A percentile compares a stretch with the other conserved stretches of the same genome.
phyloP scores from a whole-genome alignment of 2,888 invertebrate species.

The Drosophila bunnanda region DNA sequence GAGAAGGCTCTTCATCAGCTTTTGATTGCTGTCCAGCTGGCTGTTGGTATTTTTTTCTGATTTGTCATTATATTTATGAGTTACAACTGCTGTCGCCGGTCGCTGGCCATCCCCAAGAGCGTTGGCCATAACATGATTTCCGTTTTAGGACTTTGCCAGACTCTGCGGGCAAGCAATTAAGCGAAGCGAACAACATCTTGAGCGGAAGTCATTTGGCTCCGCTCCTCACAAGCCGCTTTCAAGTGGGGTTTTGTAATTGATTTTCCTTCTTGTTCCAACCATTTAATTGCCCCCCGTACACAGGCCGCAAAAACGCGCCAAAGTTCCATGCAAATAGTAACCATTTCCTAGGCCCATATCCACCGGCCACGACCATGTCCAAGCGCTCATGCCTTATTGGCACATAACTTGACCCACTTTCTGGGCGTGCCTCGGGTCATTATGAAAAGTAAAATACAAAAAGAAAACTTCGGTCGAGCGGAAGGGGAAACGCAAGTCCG shows the following conservation, averaged over 20 bases:
- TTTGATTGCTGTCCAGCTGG: conserved; percentile 72
- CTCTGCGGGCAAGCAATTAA: conserved; percentile 54
- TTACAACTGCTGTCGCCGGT: conserved; percentile 53
- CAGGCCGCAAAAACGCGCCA: conserved; percentile 69
- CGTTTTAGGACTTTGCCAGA: conserved; percentile 59
- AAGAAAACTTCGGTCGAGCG: conserved; percentile 44
- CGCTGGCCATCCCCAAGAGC: conserved; percentile 36
- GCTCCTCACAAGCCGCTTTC: conserved; percentile 33
- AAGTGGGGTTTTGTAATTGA: conserved; percentile 65
- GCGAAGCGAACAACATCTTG: conserved; percentile 55
- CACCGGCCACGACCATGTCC: conserved; percentile 39
- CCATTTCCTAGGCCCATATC: conserved; percentile 48
- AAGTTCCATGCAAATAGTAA: conserved; percentile 73
- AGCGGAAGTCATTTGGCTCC: conserved; percentile 73
- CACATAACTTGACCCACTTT: conserved; percentile 71
- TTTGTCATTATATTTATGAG: conserved; percentile 78
- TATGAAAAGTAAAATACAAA: conserved; percentile 40
- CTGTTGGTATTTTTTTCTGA: conserved; percentile 61
- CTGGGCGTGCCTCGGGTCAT: conserved; percentile 51
- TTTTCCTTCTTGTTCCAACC: conserved; percentile 49
- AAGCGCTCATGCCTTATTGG: conserved; percentile 60
- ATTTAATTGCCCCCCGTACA: conserved; percentile 65
- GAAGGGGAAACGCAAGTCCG: conserved; percentile 7
- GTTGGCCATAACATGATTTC: conserved; percentile 71
- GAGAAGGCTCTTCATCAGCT: conserved; percentile 64